Conservation (phyloP, 1,140 invertebrate species). For the Rhopalosiphum padi region DNA sequence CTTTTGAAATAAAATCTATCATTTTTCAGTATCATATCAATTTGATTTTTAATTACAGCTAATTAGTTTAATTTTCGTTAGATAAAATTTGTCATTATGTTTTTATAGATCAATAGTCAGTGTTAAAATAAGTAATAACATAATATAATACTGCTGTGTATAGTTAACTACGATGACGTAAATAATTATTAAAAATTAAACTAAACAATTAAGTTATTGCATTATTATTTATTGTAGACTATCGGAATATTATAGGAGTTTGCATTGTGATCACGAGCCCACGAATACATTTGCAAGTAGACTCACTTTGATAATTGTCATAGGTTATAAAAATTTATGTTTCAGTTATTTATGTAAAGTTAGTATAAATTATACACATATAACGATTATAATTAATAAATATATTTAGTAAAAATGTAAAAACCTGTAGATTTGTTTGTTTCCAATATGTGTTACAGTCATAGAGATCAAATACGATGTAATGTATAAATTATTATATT, state of each 20-base stretch:
- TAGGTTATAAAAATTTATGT: too few relatives aligned
- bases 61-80: background rate
- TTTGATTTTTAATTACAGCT: background rate
- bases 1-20: background rate
- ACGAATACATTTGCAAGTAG: background rate
- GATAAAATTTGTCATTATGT: background rate
- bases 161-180: too few relatives aligned
- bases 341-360: too few relatives aligned
- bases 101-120: background rate
- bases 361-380: background rate
- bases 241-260: background rate
- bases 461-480: background rate
- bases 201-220: too few relatives aligned
- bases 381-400: background rate
- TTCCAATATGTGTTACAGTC: background rate
- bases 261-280: too few relatives aligned
- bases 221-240: background rate
- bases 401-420: background rate
- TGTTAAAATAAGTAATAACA: too few relatives aligned
- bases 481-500: background rate
- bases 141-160: background rate
- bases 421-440: background rate
- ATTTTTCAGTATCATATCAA: background rate
- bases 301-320: background rate
- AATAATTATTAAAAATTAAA: too few relatives aligned